A percentile compares a stretch with the other conserved stretches of the same genome.
Conservation (phyloP, 1,140 invertebrate genomes). For the Homarus americanus region DNA sequence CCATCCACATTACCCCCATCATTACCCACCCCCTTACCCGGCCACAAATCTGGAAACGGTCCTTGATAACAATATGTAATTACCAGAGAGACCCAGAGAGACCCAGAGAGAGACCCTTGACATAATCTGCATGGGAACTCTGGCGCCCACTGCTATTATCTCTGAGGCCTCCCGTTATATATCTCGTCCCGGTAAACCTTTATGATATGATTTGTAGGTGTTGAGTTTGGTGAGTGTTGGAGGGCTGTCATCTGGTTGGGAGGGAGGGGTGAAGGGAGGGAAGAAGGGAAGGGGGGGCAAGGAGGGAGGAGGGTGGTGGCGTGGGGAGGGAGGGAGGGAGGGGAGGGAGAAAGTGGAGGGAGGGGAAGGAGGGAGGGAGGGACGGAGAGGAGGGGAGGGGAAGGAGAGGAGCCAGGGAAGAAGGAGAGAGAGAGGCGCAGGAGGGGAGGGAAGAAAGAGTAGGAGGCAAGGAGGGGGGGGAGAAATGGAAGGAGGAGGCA, state of each 20-base stretch:
- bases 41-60: no score
- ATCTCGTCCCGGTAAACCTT: not conserved
- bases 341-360: not conserved
- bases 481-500: not conserved
- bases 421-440: not conserved
- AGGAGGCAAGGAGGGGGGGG: not conserved
- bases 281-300: not conserved
- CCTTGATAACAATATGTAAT: no score
- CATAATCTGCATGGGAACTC: no score
- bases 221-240: not conserved
- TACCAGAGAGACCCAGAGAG: no score
- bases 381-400: not conserved
- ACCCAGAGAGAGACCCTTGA: no score
- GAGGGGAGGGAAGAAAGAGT: not conserved
- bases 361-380: no score
- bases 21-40: no score
- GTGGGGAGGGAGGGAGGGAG: not conserved
- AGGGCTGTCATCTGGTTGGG: not conserved
- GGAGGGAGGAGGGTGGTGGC: not conserved
- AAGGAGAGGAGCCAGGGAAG: not conserved
- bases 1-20: no score
- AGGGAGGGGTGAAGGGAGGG: not conserved
- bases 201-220: not conserved
- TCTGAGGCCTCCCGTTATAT: no score
- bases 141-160: no score